Percentiles rank a stretch among this genome's conserved stretches.
Conservation (phyloP, 2,113 vertebrate genomes). For the Tinamus guttatus region DNA sequence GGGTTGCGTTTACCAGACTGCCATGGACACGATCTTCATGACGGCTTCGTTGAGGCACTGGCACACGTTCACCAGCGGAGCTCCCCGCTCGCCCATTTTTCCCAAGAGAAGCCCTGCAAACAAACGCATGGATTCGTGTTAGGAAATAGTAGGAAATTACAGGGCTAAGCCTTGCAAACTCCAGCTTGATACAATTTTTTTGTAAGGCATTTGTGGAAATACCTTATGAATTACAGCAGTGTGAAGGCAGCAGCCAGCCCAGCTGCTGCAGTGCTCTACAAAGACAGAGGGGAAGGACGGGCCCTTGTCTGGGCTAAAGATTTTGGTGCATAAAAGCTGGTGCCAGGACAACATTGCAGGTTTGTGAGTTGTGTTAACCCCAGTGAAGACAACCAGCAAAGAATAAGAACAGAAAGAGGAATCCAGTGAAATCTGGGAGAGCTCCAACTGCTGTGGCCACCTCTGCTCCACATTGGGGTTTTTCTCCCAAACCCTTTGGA, state of each 20-base stretch:
- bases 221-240: rapidly evolving
- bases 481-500: neutral
- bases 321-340: neutral
- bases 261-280: neutral
- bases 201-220: too few species aligned
- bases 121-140: neutral
- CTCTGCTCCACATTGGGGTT: neutral
- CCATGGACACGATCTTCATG: conserved; percentile 90
- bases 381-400: neutral
- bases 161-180: rapidly evolving
- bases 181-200: neutral
- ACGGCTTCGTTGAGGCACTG: conserved; percentile 91
- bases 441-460: too few species aligned
- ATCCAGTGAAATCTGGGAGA: neutral
- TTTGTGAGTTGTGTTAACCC: too few species aligned
- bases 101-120: conserved; percentile 85
- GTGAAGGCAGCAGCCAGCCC: neutral
- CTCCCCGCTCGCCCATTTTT: conserved; percentile 87
- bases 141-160: neutral
- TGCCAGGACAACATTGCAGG: neutral
- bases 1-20: conserved; percentile 81
- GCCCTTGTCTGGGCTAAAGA: neutral
- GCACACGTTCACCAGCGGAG: conserved; percentile 86
- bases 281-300: neutral
- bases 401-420: neutral